A percentile compares a stretch with the other conserved stretches of the same genome.
These are phyloP conservation scores for Platichthys stellatus DNA, from an alignment of 2,113 vertebrate species.

Conservation along the genomic window DNA sequence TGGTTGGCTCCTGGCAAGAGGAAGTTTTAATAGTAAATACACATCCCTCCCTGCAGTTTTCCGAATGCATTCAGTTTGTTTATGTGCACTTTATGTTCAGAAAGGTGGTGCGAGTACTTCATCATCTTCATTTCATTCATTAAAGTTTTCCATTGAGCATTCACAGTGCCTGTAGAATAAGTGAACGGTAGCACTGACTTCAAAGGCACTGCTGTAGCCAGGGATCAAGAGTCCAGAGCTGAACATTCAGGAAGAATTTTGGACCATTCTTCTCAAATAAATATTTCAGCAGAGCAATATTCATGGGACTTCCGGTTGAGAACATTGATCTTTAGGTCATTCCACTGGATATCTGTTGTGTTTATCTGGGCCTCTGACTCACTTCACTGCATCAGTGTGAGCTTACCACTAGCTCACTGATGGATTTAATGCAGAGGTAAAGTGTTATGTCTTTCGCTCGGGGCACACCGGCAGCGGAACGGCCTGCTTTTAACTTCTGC, in stretches of 20 bases:
- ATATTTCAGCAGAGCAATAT: too few relatives aligned
- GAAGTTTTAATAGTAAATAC: conserved; percentile 7
- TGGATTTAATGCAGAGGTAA: background rate
- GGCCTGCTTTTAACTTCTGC: too few relatives aligned
- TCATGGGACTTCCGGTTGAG: too few relatives aligned
- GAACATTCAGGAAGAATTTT: too few relatives aligned
- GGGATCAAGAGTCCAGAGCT: too few relatives aligned
- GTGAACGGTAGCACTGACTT: too few relatives aligned
- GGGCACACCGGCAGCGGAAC: too few relatives aligned
- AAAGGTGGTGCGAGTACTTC: background rate
- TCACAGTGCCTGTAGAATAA: too few relatives aligned
- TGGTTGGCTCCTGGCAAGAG: background rate
- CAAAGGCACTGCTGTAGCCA: too few relatives aligned
- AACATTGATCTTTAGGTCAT: too few relatives aligned
- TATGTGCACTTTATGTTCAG: background rate
- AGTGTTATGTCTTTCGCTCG: background rate
- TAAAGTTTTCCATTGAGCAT: background rate
- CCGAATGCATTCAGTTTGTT: background rate
- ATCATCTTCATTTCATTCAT: background rate
- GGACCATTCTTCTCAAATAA: too few relatives aligned
- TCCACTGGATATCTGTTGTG: background rate
- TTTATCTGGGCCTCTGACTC: background rate
- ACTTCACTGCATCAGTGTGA: background rate
- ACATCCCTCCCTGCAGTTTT: background rate
- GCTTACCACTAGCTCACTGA: background rate